Evolutionary conservation across 2,797 vertebrate species (phyloP).

Genomic region (Sciurus carolinensis): DNA sequence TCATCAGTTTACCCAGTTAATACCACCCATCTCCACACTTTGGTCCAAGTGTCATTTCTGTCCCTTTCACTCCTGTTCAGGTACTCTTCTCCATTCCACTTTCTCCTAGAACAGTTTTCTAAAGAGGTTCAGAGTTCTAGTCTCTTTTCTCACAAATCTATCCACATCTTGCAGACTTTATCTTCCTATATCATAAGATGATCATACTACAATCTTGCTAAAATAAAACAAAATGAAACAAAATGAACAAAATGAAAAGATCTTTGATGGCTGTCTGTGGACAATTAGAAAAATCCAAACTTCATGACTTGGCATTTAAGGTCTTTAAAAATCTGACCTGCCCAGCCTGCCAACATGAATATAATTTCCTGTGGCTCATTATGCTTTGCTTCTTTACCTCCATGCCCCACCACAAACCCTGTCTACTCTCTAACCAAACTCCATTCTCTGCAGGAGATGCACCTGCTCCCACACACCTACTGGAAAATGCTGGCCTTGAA

Average conservation of each 20-base stretch:
- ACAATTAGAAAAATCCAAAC: background rate
- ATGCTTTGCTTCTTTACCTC: background rate
- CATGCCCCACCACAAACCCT: background rate
- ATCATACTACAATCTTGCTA: background rate
- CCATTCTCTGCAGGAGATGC: background rate
- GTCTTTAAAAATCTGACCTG: conserved; percentile 28
- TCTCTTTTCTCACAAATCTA: background rate
- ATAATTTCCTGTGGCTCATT: background rate
- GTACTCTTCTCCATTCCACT: background rate
- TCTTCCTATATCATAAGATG: background rate
- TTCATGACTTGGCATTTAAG: background rate
- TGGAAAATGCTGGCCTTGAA: background rate
- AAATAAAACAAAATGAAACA: conserved; percentile 11
- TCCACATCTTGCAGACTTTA: background rate
- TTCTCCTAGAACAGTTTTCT: background rate
- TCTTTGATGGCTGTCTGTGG: background rate
- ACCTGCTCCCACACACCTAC: background rate
- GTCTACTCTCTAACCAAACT: background rate
- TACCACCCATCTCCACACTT: background rate
- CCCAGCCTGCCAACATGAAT: background rate
- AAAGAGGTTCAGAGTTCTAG: background rate
- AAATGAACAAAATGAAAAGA: background rate
- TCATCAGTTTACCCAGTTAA: background rate
- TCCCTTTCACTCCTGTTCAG: background rate
- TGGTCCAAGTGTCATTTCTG: background rate